A percentile compares a stretch with the other conserved stretches of the same genome.
These are phyloP conservation scores for Muntiacus reevesi DNA, from an alignment of 2,113 vertebrate genomes.

Conservation along the genomic window DNA sequence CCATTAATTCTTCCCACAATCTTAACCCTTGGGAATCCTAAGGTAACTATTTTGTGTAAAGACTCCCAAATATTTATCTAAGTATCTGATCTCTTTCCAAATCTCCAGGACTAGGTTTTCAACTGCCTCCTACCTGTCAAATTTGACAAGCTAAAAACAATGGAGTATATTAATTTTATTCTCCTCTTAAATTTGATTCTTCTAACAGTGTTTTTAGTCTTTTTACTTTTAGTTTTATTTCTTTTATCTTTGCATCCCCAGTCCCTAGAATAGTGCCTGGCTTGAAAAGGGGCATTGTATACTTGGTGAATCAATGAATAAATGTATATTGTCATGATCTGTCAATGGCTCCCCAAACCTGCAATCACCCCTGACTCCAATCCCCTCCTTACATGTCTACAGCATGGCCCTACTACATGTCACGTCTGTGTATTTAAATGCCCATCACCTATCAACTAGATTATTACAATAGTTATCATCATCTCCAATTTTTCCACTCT, in stretches of 20 bases:
- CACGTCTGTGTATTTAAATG: not conserved
- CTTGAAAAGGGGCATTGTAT: not conserved
- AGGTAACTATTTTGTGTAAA: not conserved
- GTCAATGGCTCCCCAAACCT: not conserved
- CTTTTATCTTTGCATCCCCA: not conserved
- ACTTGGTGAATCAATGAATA: not conserved
- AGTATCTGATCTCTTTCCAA: not conserved
- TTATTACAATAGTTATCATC: not conserved
- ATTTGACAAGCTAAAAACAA: not conserved
- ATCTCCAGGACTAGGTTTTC: not conserved
- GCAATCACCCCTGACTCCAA: not conserved
- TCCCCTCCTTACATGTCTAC: not conserved
- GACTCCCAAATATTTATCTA: not conserved
- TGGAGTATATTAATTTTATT: not conserved
- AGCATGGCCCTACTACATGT: not conserved
- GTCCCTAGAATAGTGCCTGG: not conserved
- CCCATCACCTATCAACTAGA: not conserved
- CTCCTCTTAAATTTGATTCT: not conserved
- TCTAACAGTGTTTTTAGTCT: not conserved
- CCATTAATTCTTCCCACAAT: not conserved
- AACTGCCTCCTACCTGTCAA: not conserved
- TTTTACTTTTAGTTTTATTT: not conserved
- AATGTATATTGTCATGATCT: not conserved
- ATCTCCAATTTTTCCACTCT: not conserved
- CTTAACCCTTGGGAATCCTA: not conserved